Evolutionary conservation across 1,140 invertebrate genomes (phyloP).

Genomic region (Pissodes strobi): DNA sequence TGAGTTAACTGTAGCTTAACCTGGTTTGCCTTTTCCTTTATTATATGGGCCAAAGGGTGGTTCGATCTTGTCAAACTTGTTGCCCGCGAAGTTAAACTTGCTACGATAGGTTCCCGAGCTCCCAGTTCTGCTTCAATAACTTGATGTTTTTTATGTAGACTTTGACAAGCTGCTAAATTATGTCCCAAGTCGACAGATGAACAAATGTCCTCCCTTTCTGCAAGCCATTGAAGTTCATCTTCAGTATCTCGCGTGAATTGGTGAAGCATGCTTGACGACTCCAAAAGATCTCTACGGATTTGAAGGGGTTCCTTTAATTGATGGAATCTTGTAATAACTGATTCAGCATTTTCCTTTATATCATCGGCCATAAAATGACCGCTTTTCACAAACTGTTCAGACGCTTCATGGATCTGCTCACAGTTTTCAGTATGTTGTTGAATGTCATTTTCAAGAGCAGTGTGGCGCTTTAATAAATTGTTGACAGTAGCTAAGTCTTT

Average conservation of each 20-base stretch:
- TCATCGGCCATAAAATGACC: constrained; percentile 86
- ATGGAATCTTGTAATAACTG: constrained; percentile 75
- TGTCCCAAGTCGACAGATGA: constrained; percentile 73
- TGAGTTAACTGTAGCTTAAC: constrained; percentile 68
- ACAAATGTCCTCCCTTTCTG: constrained; percentile 85
- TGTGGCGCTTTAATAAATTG: constrained; percentile 83
- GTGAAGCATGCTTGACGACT: constrained; percentile 83
- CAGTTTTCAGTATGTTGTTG: constrained; percentile 77
- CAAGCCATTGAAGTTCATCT: constrained; percentile 83
- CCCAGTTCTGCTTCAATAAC: constrained; percentile 81
- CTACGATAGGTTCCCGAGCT: constrained; percentile 80
- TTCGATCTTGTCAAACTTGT: constrained; percentile 79
- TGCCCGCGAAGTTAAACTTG: constrained; percentile 71
- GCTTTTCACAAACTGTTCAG: constrained; percentile 71
- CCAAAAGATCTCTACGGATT: constrained; percentile 85
- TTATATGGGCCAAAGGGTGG: constrained; percentile 78
- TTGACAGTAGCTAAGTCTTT: constrained; percentile 83
- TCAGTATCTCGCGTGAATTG: constrained; percentile 85
- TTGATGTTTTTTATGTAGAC: constrained; percentile 95
- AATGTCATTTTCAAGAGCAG: constrained; percentile 81
- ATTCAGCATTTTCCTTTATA: constrained; percentile 72
- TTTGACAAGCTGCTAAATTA: constrained; percentile 89
- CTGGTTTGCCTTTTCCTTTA: constrained; percentile 68
- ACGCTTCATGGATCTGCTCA: constrained; percentile 76
- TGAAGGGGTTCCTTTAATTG: constrained; percentile 76